These are phyloP conservation scores for Lottia gigantea DNA, from an alignment of 2,888 invertebrate species.

Conservation along the genomic window DNA sequence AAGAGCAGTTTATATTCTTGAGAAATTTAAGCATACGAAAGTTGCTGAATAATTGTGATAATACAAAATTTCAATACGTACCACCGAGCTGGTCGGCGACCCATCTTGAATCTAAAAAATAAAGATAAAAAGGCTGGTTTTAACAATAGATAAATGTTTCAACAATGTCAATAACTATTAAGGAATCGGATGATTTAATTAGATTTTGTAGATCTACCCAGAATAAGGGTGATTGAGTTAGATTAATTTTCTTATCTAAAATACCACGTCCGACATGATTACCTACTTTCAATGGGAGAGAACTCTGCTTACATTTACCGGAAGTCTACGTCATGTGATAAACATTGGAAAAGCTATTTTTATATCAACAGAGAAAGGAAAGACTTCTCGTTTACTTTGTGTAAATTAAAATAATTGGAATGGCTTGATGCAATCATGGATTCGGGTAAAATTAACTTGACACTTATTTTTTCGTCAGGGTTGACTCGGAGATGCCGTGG, in stretches of 20 bases:
- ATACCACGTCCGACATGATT: background rate
- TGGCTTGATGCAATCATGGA: too few species aligned
- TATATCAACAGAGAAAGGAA: too few species aligned
- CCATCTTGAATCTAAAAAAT: conserved; percentile 77
- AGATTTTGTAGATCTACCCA: background rate
- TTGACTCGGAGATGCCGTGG: too few species aligned
- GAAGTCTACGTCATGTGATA: conserved; percentile 24
- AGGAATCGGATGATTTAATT: background rate
- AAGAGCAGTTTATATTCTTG: too few species aligned
- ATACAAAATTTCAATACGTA: conserved; percentile 72
- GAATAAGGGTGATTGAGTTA: background rate
- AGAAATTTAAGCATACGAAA: too few species aligned
- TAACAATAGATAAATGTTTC: background rate
- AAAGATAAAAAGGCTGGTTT: conserved; percentile 8
- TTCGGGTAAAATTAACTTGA: too few species aligned
- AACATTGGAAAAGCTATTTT: too few species aligned
- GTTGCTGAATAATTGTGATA: conserved; percentile 21
- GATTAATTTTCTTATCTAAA: conserved; percentile 1
- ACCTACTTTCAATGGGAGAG: conserved; percentile 22
- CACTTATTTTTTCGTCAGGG: too few species aligned
- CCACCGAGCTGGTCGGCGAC: conserved; percentile 99
- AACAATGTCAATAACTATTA: background rate
- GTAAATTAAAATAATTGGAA: too few species aligned
- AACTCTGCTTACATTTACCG: conserved; percentile 19
- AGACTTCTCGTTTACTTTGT: too few species aligned